Base-by-base conservation (phyloP, 2,888 invertebrate species). In the Ashinkailepas kermadecensis region DNA sequence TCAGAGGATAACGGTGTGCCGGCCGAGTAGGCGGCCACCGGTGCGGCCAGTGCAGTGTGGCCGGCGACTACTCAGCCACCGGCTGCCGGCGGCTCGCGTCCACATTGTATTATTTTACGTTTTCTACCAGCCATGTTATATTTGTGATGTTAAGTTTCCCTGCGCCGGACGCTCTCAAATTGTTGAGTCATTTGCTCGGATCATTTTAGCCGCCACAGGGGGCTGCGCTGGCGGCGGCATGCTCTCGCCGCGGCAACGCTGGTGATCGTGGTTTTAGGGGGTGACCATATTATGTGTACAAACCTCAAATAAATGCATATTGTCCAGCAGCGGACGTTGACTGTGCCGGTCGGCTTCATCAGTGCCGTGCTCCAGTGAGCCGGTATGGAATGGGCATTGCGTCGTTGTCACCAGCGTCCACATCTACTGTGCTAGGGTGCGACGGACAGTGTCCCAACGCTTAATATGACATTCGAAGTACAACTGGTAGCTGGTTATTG, bases 251-350 rank as follows among this genome's bases (percentile, higher is more conserved):
- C 59, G 12, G 15, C 59, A 15, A 1, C 59, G 39, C 8, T 39
- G 9, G 70, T 54, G 70, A 13, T 70, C 70, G 39, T 54, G 70
- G 70, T 70, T 70, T 70, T 70, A 70, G 6, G 39, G 70, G 70
- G 54, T 70, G 70, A 70, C 70, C 70, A 70, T 70, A 54, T 70
- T 70, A 54, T 70, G 70, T 70, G 54, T 54, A 70, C 67, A 70
- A 70, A 39, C 70, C 15, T 70, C 18, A 18, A 70, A 70, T 70
- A 70, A 21, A 70, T 18, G 18, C 21, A 54, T 39, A 39, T 18
- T 70, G 70, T 70, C 39, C 39, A n/a, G 67, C 64, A 39, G 39
- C 39, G 39, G 39, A 39, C 39, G 39, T 39, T 39, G 39, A 39
- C 39, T 39, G 39, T 39, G 39, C 4, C 39, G 39, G 39, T 39